phyloP scores from a whole-genome alignment of 2,113 vertebrate species.

The Calidris pugnax region DNA sequence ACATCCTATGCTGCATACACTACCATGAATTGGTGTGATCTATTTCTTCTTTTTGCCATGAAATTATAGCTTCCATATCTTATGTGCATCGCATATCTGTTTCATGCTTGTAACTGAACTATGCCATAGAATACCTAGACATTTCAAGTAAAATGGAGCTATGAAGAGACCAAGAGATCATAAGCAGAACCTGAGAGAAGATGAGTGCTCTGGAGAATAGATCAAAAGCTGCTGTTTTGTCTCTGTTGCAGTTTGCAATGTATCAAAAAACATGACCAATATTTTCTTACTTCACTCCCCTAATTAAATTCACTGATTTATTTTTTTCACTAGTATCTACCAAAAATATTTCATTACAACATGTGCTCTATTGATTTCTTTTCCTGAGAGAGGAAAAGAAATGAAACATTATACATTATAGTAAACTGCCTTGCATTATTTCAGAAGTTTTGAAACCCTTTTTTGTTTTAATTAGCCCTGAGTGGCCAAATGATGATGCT shows the following conservation, averaged over 20 bases:
- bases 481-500: neutral
- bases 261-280: neutral
- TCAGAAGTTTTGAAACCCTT: neutral
- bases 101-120: neutral
- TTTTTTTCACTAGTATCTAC: neutral
- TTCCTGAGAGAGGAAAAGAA: neutral
- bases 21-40: neutral
- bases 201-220: neutral
- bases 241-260: neutral
- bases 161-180: neutral
- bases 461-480: neutral
- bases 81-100: neutral
- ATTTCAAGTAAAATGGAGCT: neutral
- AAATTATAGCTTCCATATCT: neutral
- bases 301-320: neutral
- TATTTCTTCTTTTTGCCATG: neutral
- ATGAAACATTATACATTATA: neutral
- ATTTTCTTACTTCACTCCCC: neutral
- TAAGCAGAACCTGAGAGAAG: neutral
- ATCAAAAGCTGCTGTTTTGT: neutral
- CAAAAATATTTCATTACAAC: neutral
- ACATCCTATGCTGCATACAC: neutral
- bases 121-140: neutral
- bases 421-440: neutral
- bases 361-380: neutral